A percentile compares a stretch with the other conserved stretches of the same genome.
These are phyloP conservation scores for Euproctis similis DNA, from an alignment of 2,888 invertebrate genomes.

Conservation along the genomic window DNA sequence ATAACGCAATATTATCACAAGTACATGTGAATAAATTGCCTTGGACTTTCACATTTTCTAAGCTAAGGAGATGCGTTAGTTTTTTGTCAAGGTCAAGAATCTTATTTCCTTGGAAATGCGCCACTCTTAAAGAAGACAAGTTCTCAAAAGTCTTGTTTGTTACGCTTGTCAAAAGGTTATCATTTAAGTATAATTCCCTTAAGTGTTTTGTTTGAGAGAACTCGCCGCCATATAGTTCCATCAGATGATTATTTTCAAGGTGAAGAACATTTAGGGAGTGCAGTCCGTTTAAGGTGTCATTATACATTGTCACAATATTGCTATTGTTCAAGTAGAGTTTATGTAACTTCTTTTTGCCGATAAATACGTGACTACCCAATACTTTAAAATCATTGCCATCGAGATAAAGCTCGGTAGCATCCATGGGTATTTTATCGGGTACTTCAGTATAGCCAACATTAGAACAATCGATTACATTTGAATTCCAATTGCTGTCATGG, in stretches of 20 bases:
- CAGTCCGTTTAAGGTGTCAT: constrained; percentile 86
- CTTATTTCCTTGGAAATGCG: constrained; percentile 84
- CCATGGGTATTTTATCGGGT: constrained; percentile 89
- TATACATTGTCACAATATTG: constrained; percentile 82
- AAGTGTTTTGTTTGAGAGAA: constrained; percentile 86
- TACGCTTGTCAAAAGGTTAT: constrained; percentile 83
- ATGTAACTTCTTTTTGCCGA: constrained; percentile 87
- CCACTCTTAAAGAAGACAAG: constrained; percentile 81
- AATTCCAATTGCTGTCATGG: constrained; percentile 88
- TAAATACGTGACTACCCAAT: constrained; percentile 86
- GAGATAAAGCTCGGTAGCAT: constrained; percentile 89
- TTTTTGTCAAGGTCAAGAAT: constrained; percentile 82
- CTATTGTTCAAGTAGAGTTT: constrained; percentile 86
- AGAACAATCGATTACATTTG: constrained; percentile 88
- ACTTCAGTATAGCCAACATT: constrained; percentile 82
- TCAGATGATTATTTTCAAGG: constrained; percentile 84
- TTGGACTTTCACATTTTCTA: constrained; percentile 80
- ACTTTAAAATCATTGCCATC: constrained; percentile 87
- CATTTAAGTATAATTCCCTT: constrained; percentile 86
- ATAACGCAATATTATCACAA: constrained; percentile 79
- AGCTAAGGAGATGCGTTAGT: constrained; percentile 75
- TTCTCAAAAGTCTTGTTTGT: constrained; percentile 84
- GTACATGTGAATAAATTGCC: constrained; percentile 88
- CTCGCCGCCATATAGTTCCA: constrained; percentile 83
- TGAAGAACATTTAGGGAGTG: constrained; percentile 83